Percentiles rank a stretch among this genome's conserved stretches.
These are phyloP conservation scores for Berghia stephanieae DNA, from an alignment of 1,140 invertebrate species.

Conservation along the genomic window DNA sequence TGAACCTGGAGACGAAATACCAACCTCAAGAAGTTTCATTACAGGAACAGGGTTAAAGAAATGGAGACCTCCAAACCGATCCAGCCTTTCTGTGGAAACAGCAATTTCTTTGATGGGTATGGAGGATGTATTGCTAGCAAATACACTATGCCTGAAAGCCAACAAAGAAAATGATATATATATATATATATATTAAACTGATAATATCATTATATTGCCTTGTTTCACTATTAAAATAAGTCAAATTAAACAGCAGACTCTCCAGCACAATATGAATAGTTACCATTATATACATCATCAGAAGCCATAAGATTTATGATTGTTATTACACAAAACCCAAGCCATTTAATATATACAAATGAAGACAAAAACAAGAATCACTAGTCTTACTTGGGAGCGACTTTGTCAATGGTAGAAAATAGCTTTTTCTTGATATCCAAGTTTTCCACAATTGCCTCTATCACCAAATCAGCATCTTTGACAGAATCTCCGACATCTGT, in stretches of 20 bases:
- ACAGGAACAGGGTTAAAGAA: slow-evolving; percentile 92
- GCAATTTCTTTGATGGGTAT: slow-evolving; percentile 85
- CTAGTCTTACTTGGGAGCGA: slow-evolving; percentile 61
- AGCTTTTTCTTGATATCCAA: slow-evolving; percentile 81
- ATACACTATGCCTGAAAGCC: slow-evolving; percentile 68
- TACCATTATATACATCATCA: too few relatives aligned
- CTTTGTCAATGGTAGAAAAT: slow-evolving; percentile 73
- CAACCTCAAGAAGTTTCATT: slow-evolving; percentile 89
- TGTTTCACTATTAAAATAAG: too few relatives aligned
- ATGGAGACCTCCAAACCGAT: slow-evolving; percentile 83
- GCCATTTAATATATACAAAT: too few relatives aligned
- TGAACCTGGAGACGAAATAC: too few relatives aligned
- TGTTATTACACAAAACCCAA: too few relatives aligned
- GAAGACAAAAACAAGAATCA: neutral
- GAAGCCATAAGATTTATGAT: too few relatives aligned
- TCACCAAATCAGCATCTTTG: slow-evolving; percentile 78
- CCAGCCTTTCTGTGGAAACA: slow-evolving; percentile 68
- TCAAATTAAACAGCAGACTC: too few relatives aligned
- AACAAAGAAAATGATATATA: neutral
- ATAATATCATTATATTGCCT: too few relatives aligned
- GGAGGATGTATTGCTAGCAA: slow-evolving; percentile 90
- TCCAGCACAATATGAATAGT: too few relatives aligned
- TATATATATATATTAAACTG: slow-evolving; percentile 18
- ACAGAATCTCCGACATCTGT: slow-evolving; percentile 74
- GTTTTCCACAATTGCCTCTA: slow-evolving; percentile 90